These are phyloP conservation scores for Pandemis cinnamomeana DNA, from an alignment of 2,888 invertebrate species.

Conservation along the genomic window DNA sequence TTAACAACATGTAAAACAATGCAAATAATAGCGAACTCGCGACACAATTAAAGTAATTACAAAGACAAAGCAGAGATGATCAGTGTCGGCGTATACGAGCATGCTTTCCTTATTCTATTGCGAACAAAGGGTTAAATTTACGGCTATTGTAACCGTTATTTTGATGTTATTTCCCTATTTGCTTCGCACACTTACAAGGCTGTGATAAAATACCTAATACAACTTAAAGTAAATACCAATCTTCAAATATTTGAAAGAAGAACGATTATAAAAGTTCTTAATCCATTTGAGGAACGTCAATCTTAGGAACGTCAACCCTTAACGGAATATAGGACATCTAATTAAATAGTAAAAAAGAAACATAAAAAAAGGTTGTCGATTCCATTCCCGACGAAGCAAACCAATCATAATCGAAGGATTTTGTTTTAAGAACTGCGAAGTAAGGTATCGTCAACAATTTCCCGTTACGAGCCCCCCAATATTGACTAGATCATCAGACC, in stretches of 20 bases:
- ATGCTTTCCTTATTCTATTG: neutral
- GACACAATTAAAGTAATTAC: slow-evolving; percentile 26
- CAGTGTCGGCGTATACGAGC: slow-evolving; percentile 12
- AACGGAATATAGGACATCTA: neutral
- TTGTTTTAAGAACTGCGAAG: slow-evolving; percentile 17
- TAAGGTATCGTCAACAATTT: slow-evolving; percentile 22
- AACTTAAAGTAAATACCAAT: no score
- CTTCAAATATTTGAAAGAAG: no score
- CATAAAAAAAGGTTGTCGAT: neutral
- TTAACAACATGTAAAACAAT: slow-evolving; percentile 1
- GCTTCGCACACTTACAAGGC: neutral
- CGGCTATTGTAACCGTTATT: neutral
- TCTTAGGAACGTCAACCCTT: neutral
- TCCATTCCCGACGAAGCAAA: neutral
- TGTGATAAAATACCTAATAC: neutral
- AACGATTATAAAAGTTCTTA: no score
- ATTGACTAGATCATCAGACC: slow-evolving; percentile 26
- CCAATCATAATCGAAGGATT: neutral
- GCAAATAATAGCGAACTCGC: neutral
- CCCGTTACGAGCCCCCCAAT: slow-evolving; percentile 23
- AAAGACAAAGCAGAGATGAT: slow-evolving; percentile 20
- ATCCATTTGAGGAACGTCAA: neutral
- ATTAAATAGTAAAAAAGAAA: neutral
- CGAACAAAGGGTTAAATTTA: slow-evolving; percentile 4
- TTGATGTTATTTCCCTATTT: neutral